Percentiles rank a stretch among this genome's conserved stretches.
Evolutionary conservation across 2,888 invertebrate genomes (phyloP).

Genomic region (Erynnis tages): DNA sequence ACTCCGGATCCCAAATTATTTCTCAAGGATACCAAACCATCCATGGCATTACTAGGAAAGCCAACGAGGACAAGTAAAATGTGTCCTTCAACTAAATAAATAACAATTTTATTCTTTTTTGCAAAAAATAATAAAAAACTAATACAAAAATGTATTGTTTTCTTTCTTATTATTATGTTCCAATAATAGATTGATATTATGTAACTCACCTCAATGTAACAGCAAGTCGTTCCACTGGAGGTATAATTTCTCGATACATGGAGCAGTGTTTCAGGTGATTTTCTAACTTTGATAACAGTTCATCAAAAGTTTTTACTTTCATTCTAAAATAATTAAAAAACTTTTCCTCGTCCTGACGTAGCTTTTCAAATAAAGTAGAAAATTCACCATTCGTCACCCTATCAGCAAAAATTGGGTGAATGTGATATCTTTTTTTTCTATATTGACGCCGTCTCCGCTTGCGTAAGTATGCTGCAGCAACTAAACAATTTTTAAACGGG

Average conservation of each 20-base stretch:
- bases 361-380: conserved; percentile 25
- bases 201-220: conserved; percentile 32
- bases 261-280: conserved; percentile 34
- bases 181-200: conserved; percentile 34
- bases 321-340: conserved; percentile 34
- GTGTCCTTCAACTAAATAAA: conserved; percentile 33
- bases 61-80: conserved; percentile 34
- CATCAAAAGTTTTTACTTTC: conserved; percentile 31
- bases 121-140: too few species aligned
- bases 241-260: conserved; percentile 33
- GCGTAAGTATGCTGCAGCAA: too few species aligned
- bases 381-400: conserved; percentile 24
- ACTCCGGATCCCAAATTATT: conserved; percentile 28
- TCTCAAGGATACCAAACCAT: conserved; percentile 33
- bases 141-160: conserved; percentile 24
- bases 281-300: conserved; percentile 17
- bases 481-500: too few species aligned
- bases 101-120: background rate
- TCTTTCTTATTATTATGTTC: conserved; percentile 33
- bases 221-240: conserved; percentile 31
- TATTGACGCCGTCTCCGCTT: too few species aligned
- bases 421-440: conserved; percentile 30
- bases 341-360: conserved; percentile 32
- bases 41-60: conserved; percentile 34
- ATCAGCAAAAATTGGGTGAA: conserved; percentile 31